A percentile compares a stretch with the other conserved stretches of the same genome.
Conservation (phyloP, 1,140 invertebrate genomes). For the Ectropis grisescens region DNA sequence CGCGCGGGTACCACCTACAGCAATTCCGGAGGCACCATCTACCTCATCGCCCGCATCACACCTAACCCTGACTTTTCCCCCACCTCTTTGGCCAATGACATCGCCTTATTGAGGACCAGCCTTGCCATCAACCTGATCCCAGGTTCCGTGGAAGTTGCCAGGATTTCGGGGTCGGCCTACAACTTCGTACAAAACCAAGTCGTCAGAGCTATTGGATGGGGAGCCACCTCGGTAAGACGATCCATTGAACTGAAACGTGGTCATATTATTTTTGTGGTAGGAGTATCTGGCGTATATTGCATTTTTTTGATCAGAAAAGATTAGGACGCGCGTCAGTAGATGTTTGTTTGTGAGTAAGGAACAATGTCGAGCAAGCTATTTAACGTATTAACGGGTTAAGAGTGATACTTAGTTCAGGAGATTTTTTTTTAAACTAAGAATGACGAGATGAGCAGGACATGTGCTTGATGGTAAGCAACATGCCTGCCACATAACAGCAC, state of each 20-base stretch:
- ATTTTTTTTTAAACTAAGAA: no score
- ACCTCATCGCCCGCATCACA: slow-evolving; percentile 34
- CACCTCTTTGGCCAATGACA: slow-evolving; percentile 72
- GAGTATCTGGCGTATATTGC: no score
- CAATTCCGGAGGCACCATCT: slow-evolving; percentile 20
- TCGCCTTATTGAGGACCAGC: slow-evolving; percentile 64
- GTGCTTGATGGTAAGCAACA: no score
- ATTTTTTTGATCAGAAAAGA: no score
- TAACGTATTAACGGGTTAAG: no score
- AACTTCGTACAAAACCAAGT: slow-evolving; percentile 12
- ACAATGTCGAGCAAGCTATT: no score
- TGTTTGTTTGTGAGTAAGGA: no score
- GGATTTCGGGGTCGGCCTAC: slow-evolving; percentile 24
- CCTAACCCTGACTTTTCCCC: slow-evolving; percentile 71
- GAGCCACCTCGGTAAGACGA: slow-evolving; percentile 27
- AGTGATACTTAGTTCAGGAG: no score
- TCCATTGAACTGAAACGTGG: not conserved
- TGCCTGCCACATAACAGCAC: no score
- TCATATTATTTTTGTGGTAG: no score
- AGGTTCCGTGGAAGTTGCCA: slow-evolving; percentile 20
- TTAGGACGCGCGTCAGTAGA: no score
- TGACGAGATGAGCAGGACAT: no score
- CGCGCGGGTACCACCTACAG: slow-evolving; percentile 29
- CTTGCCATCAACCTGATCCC: slow-evolving; percentile 34
- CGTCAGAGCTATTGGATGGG: slow-evolving; percentile 42